phyloP scores from a whole-genome alignment of 2,113 vertebrate species.

The Phycodurus eques region DNA sequence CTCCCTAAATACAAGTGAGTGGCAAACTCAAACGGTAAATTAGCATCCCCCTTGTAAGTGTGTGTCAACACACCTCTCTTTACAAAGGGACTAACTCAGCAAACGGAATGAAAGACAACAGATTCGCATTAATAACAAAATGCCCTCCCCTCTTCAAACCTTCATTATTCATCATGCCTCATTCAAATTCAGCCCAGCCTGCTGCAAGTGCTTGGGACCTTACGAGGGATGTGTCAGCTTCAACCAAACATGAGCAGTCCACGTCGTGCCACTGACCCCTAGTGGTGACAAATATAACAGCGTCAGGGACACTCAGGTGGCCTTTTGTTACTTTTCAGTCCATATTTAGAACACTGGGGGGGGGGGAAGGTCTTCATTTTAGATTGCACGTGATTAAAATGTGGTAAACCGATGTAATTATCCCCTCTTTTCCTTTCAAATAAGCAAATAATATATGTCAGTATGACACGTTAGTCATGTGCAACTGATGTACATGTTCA shows the following conservation, averaged over 20 bases:
- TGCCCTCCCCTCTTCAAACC: constrained; percentile 36
- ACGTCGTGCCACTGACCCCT: constrained; percentile 63
- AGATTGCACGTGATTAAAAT: too few species aligned
- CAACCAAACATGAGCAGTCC: constrained; percentile 10
- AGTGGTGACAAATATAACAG: constrained; percentile 28
- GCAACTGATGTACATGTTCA: too few species aligned
- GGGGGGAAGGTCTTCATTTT: too few species aligned
- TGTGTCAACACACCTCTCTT: constrained; percentile 59
- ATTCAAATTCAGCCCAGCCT: constrained; percentile 52
- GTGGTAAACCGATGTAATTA: too few species aligned
- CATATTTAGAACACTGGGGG: too few species aligned
- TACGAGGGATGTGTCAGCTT: constrained; percentile 35
- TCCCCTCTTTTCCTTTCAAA: too few species aligned
- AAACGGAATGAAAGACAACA: constrained; percentile 63
- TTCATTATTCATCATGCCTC: constrained; percentile 61
- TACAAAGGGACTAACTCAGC: constrained; percentile 50
- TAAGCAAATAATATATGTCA: too few species aligned
- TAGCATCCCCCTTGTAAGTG: constrained; percentile 23
- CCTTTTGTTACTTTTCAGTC: not conserved
- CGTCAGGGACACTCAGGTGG: not conserved
- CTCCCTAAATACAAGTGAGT: constrained; percentile 56
- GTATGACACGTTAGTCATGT: too few species aligned
- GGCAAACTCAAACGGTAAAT: constrained; percentile 47
- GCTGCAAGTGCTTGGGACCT: constrained; percentile 32
- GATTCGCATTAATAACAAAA: constrained; percentile 60